Evolutionary conservation across 1,140 invertebrate species (phyloP), one percentile per base, ranked within the genome.

Genomic region (Calliopsis andreniformis): DNA sequence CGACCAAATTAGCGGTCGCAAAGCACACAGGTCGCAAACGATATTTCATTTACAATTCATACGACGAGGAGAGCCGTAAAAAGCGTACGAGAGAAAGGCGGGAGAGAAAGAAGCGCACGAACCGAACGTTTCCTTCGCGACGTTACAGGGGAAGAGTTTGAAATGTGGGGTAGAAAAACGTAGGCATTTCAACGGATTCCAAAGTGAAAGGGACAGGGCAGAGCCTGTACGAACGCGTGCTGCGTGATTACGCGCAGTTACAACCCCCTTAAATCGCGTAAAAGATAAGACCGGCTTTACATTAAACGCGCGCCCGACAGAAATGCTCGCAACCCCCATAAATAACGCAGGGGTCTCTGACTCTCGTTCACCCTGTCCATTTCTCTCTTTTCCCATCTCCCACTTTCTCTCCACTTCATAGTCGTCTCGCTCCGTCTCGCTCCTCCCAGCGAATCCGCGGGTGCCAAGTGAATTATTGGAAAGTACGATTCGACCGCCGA

Each of bases 191-290:
- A 81, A 75, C 66, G 75, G 82, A 85, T 81, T 84, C 75, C 75
- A 62, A 63, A 75, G 82, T 49, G 82, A 80, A 85, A 67, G 77
- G 78, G 73, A 83, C 59, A 59, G 20, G n/a, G 8, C 61, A 28
- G 25, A 14, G 6, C 53, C 35, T 66, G 56, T 66, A 83, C 73
- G 64, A 5, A 39, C 59, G 49, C 64, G 82, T 76, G 62, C 81
- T 85, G 83, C 83, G 83, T 85, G 83, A 85, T 85, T 85, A 85
- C 79, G 82, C n/a, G 82, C 79, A 81, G 83, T 85, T 85, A 85
- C 82, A 82, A 79, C 59, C 68, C 79, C 71, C 76, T 85, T 85
- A 85, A 85, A 85, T 85, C 83, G 83, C 76, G 79, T 82, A 82
- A 85, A 85, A 85, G 83, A 85, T 85, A 85, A 85, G 83, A 53